These are phyloP conservation scores for Bruchidius siliquastri DNA, from an alignment of 2,888 invertebrate genomes.

Conservation along the genomic window DNA sequence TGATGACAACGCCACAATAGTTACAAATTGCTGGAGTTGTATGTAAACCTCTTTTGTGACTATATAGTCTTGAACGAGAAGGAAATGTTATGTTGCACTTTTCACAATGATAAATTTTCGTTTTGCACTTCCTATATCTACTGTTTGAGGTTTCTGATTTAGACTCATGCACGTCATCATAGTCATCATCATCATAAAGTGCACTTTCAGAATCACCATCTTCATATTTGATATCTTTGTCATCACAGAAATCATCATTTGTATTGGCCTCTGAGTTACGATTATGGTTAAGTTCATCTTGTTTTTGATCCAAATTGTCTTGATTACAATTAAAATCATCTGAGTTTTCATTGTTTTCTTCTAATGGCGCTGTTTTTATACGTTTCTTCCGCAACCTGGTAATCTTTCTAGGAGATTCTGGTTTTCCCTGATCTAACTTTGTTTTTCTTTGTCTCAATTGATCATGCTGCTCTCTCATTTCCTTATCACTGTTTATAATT, in stretches of 20 bases:
- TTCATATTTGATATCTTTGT: slow-evolving; percentile 1
- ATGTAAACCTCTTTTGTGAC: slow-evolving; percentile 31
- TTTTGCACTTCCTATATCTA: slow-evolving; percentile 6
- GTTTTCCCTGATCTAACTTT: background rate
- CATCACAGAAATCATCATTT: background rate
- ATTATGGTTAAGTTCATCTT: slow-evolving; percentile 1
- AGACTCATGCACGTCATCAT: background rate
- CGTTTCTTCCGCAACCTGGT: slow-evolving; percentile 8
- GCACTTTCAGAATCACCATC: background rate
- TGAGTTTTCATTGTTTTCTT: slow-evolving; percentile 7
- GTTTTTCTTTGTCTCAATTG: slow-evolving; percentile 19
- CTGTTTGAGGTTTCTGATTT: background rate
- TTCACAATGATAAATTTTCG: slow-evolving; percentile 11
- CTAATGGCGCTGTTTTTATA: slow-evolving; percentile 7
- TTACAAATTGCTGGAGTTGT: slow-evolving; percentile 33
- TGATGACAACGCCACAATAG: slow-evolving; percentile 35
- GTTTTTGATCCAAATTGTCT: slow-evolving; percentile 1
- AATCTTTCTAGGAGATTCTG: background rate
- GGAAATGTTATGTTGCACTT: slow-evolving; percentile 30
- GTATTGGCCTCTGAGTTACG: slow-evolving; percentile 1
- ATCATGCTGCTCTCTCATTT: slow-evolving; percentile 23
- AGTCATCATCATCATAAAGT: slow-evolving; percentile 4
- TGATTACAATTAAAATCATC: background rate
- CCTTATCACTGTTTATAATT: slow-evolving; percentile 30
- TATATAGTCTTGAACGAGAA: slow-evolving; percentile 25